Evolutionary conservation across 2,888 invertebrate genomes (phyloP).

Genomic region (Calameuta filiformis): DNA sequence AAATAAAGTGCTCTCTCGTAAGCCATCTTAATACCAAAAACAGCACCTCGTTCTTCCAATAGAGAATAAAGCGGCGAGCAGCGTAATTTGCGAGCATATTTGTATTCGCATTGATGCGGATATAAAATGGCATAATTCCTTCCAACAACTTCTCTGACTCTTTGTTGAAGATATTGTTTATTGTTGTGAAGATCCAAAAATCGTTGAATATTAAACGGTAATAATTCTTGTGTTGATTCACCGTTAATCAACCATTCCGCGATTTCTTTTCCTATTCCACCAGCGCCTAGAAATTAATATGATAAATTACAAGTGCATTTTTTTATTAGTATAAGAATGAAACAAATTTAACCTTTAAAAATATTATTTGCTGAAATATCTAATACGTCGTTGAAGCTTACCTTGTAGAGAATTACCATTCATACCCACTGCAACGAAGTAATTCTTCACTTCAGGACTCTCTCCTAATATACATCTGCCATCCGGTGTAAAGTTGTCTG

Average conservation of each 20-base stretch:
- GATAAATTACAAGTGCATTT: not conserved
- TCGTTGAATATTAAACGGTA: constrained; percentile 74
- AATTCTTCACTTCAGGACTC: constrained; percentile 76
- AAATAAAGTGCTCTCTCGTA: constrained; percentile 79
- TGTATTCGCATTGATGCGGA: constrained; percentile 73
- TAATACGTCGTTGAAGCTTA: constrained; percentile 13
- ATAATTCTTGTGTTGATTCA: constrained; percentile 72
- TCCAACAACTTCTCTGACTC: constrained; percentile 76
- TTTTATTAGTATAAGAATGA: constrained; percentile 2
- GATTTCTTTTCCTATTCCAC: constrained; percentile 76
- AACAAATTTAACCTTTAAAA: constrained; percentile 3
- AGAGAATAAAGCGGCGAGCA: constrained; percentile 78
- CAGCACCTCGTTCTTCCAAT: constrained; percentile 73
- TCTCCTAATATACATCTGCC: constrained; percentile 77
- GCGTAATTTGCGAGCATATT: constrained; percentile 72
- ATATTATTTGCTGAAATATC: not conserved
- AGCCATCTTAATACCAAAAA: constrained; percentile 78
- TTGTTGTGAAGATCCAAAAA: constrained; percentile 77
- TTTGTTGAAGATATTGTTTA: constrained; percentile 71
- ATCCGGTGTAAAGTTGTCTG: constrained; percentile 79
- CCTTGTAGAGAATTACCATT: constrained; percentile 75
- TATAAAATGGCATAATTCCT: constrained; percentile 71
- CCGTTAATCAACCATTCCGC: constrained; percentile 78
- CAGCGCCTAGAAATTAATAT: constrained; percentile 67
- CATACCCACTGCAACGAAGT: constrained; percentile 80